Conservation (phyloP, 1,140 invertebrate species). For the Sycobia sp. region DNA sequence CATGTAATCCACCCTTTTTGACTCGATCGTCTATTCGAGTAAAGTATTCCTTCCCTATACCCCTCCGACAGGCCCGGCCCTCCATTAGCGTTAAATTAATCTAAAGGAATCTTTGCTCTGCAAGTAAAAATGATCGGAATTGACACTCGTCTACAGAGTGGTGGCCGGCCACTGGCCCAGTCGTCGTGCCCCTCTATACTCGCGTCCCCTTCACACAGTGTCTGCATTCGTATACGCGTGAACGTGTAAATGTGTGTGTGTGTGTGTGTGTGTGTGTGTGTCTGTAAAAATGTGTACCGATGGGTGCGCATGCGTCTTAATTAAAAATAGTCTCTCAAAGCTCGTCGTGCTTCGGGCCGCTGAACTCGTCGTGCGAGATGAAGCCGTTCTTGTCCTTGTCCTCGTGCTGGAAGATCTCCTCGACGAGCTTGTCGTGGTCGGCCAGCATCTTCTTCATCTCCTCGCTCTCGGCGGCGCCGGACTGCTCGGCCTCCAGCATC, state of each 20-base stretch:
- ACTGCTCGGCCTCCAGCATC: constrained; percentile 76
- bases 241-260: background rate
- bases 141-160: no score
- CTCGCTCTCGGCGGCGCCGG: constrained; percentile 68
- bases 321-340: constrained; percentile 66
- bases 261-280: background rate
- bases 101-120: no score
- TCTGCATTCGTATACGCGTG: background rate
- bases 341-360: constrained; percentile 95
- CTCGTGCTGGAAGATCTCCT: constrained; percentile 96
- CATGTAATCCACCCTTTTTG: no score
- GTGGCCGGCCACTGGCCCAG: no score
- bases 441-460: constrained; percentile 85
- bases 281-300: background rate
- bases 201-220: no score
- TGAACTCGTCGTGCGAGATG: constrained; percentile 95
- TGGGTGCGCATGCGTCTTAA: background rate
- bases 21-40: no score
- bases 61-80: no score
- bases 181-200: no score
- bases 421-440: constrained; percentile 91
- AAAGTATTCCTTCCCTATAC: no score
- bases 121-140: no score
- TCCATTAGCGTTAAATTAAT: no score
- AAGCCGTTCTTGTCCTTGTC: constrained; percentile 94